Evolutionary conservation across 2,888 invertebrate species (phyloP).

Genomic region (Oeneis ivallda): DNA sequence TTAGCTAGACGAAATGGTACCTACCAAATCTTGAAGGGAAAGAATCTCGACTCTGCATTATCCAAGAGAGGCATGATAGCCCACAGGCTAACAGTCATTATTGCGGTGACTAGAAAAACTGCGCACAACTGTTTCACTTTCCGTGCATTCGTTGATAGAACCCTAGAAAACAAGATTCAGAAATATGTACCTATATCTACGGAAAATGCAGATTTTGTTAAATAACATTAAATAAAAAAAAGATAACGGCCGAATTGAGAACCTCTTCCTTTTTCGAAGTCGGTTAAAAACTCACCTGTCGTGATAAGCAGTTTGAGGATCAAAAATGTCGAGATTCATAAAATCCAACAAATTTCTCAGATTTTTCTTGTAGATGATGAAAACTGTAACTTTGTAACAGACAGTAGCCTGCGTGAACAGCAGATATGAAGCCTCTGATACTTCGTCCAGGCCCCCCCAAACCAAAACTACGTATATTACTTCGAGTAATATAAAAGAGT

Average conservation of each 20-base stretch:
- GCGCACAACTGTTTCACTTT: conserved; percentile 57
- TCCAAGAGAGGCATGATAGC: conserved; percentile 65
- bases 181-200: neutral
- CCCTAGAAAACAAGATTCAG: conserved; percentile 44
- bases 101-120: conserved; percentile 60
- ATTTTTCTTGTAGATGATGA: conserved; percentile 54
- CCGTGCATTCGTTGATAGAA: conserved; percentile 49
- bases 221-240: neutral
- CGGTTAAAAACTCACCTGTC: conserved; percentile 51
- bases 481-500: conserved; percentile 62
- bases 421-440: conserved; percentile 65
- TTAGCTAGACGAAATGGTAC: neutral
- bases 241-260: too few species aligned
- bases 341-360: conserved; percentile 50
- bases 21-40: conserved; percentile 73
- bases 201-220: neutral
- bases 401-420: conserved; percentile 68
- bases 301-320: conserved; percentile 51
- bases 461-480: conserved; percentile 61
- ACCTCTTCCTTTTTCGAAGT: too few species aligned
- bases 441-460: conserved; percentile 65
- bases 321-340: conserved; percentile 57
- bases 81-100: conserved; percentile 64
- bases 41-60: conserved; percentile 51
- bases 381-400: conserved; percentile 64